phyloP scores from a whole-genome alignment of 2,113 vertebrate species.

The Naja naja region DNA sequence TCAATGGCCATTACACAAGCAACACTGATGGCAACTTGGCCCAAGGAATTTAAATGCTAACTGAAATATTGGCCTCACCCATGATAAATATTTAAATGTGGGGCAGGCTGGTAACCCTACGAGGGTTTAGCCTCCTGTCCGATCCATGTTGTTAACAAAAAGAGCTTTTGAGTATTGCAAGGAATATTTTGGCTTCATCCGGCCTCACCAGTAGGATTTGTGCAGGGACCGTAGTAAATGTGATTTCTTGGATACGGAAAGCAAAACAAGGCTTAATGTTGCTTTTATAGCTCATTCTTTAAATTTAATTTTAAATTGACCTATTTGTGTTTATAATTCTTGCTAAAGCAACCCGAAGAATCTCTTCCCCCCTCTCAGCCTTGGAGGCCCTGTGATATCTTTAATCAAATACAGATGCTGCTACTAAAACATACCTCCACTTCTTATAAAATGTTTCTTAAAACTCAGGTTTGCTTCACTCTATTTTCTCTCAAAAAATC shows the following conservation, averaged over 20 bases:
- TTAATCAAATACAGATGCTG: constrained; percentile 69
- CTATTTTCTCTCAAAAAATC: constrained; percentile 65
- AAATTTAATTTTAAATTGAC: constrained; percentile 71
- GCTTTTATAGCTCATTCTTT: constrained; percentile 67
- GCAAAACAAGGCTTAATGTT: constrained; percentile 54
- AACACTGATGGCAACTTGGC: background rate
- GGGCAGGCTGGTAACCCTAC: background rate
- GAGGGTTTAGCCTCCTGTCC: background rate
- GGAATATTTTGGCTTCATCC: background rate
- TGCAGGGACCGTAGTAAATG: constrained; percentile 44
- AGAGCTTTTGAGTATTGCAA: background rate
- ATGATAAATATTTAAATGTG: background rate
- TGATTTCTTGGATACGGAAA: constrained; percentile 52
- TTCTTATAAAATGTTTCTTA: constrained; percentile 61
- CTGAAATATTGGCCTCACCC: background rate
- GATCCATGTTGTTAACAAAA: background rate
- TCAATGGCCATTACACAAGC: background rate
- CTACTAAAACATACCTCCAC: constrained; percentile 52
- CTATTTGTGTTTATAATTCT: constrained; percentile 71
- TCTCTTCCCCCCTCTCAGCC: constrained; percentile 59
- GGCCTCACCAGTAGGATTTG: background rate
- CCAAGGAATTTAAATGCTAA: background rate
- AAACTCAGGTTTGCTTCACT: constrained; percentile 53
- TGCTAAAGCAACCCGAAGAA: constrained; percentile 63
- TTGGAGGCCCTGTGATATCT: constrained; percentile 55